Percentiles rank a stretch among this genome's conserved stretches.
These are phyloP conservation scores for Mungos mungo DNA, from an alignment of 2,113 vertebrate genomes.

Conservation along the genomic window DNA sequence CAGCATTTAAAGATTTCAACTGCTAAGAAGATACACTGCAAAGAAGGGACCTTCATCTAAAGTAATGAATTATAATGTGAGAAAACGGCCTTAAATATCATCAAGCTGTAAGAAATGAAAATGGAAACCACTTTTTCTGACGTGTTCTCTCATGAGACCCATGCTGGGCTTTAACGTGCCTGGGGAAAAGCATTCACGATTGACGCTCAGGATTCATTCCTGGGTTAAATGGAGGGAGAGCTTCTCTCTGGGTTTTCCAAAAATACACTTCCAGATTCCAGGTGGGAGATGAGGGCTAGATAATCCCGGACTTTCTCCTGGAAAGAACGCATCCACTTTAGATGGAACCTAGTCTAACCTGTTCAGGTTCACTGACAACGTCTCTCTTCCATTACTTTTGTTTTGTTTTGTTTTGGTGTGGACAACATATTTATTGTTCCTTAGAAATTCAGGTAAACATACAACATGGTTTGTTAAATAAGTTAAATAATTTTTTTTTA, in stretches of 20 bases:
- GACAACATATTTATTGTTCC: background rate
- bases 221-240: background rate
- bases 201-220: background rate
- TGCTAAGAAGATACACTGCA: background rate
- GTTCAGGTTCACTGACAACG: background rate
- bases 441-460: background rate
- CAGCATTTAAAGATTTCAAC: background rate
- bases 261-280: background rate
- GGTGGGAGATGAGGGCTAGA: background rate
- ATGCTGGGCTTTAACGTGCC: background rate
- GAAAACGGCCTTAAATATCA: slow-evolving; percentile 1
- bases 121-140: background rate
- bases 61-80: slow-evolving; percentile 28
- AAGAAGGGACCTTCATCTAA: background rate
- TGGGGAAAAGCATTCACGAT: background rate
- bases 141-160: background rate
- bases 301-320: background rate
- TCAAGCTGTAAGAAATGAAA: background rate
- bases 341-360: background rate
- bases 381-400: background rate
- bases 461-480: background rate
- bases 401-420: background rate
- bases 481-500: background rate
- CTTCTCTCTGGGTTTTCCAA: background rate
- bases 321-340: background rate